phyloP scores from a whole-genome alignment of 2,888 invertebrate genomes.

The Parthenolecanium corni region DNA sequence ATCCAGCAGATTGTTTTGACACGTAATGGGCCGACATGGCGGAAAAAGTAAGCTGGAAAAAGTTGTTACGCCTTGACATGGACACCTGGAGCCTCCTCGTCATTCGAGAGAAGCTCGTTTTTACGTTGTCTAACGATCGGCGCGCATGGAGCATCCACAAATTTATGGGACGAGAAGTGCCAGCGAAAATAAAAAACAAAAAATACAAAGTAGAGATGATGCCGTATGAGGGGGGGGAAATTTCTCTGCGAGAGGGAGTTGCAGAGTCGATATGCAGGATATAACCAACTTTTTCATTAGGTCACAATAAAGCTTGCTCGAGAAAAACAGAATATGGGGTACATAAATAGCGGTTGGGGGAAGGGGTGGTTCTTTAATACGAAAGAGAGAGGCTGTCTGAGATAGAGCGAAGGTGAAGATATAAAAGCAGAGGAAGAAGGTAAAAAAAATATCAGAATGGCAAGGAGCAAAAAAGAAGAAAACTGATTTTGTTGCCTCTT shows the following conservation, averaged over 20 bases:
- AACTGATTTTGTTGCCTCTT: constrained; percentile 24
- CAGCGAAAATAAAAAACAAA: too few relatives aligned
- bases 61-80: constrained; percentile 22
- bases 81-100: constrained; percentile 18
- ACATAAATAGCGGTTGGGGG: too few relatives aligned
- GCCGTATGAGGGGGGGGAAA: too few relatives aligned
- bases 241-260: neutral
- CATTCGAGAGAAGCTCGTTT: neutral
- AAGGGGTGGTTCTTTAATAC: neutral
- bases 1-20: constrained; percentile 20
- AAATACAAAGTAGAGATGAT: too few relatives aligned
- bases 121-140: neutral
- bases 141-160: neutral
- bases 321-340: neutral
- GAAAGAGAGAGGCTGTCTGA: neutral
- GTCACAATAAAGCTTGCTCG: constrained; percentile 13
- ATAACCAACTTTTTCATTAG: constrained; percentile 25
- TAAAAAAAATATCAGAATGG: too few relatives aligned
- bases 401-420: neutral
- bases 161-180: too few relatives aligned
- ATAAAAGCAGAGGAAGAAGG: constrained; percentile 2
- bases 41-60: constrained; percentile 6
- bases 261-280: neutral
- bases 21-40: neutral
- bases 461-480: constrained; percentile 25